Evolutionary conservation across 2,113 vertebrate species (phyloP), one percentile per base, ranked within the genome.

Genomic region (Nycticorax nycticorax): DNA sequence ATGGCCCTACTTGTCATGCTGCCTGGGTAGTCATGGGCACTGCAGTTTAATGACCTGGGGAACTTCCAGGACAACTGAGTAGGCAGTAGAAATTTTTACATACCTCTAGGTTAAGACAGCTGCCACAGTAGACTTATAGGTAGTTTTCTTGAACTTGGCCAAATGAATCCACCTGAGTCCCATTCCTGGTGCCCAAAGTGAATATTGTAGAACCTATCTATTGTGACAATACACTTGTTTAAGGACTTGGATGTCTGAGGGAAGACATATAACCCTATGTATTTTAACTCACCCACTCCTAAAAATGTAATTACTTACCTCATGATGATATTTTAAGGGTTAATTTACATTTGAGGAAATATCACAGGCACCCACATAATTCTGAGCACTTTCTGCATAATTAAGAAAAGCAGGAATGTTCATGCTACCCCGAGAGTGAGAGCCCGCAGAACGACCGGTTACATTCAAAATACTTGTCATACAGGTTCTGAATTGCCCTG

Each of bases 401-500:
- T 89, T 92, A 93, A 76, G 73, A 89, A 72, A 82, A 82, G 62
- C 87, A 94, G 89, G 73, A 59, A 55, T n/a, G 81, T 41, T 75
- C 45, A 22, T 23, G 52, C 33, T 89, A 23, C 60, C 43, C 75
- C 88, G 80, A 37, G 66, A 96, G 76, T 0, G 0, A 86, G 67
- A 96, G 91, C 78, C 8, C 67, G 75, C 77, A 84, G 86, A 92
- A 80, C 48, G 20, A 75, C 87, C 0, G 0, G 74, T 81, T 94
- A 68, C 60, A 52, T 84, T 74, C 71, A 33, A 14, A 74, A 39
- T 91, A 96, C 96, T 71, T 14, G 95, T 86, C 74, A 3, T 71
- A 93, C 95, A 84, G 91, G 96, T 97, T 97, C 93, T 92, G 82
- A 39, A 86, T 86, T 2, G 93, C 92, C 88, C 88, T 95, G 89